These are phyloP conservation scores for Regulus satrapa DNA, from an alignment of 2,113 vertebrate genomes.

Conservation along the genomic window DNA sequence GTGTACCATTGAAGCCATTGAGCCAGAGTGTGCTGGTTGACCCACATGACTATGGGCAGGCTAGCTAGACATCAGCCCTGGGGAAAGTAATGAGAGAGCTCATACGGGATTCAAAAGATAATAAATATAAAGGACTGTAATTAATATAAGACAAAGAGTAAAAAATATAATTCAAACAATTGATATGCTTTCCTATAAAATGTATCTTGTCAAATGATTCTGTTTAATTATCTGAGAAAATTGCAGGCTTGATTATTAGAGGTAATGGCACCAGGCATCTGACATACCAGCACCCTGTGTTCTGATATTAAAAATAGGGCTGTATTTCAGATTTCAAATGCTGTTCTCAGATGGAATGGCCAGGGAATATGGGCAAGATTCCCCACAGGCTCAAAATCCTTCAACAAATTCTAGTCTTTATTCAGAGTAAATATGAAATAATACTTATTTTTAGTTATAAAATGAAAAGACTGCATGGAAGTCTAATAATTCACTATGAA, in stretches of 20 bases:
- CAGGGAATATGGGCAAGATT: background rate
- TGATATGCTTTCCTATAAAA: background rate
- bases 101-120: background rate
- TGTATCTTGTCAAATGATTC: background rate
- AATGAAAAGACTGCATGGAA: background rate
- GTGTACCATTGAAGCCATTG: background rate
- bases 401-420: background rate
- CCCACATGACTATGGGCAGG: background rate
- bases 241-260: background rate
- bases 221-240: slow-evolving; percentile 27
- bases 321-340: background rate
- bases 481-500: background rate
- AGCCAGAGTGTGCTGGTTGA: background rate
- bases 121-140: background rate
- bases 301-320: background rate
- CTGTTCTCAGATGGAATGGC: background rate
- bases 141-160: background rate
- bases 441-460: background rate
- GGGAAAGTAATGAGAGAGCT: background rate
- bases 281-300: background rate
- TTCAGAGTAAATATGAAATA: background rate
- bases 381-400: background rate
- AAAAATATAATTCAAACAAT: background rate
- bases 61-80: background rate
- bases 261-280: background rate